Conservation (phyloP, 2,888 invertebrate genomes). For the Tachystola acroxantha region DNA sequence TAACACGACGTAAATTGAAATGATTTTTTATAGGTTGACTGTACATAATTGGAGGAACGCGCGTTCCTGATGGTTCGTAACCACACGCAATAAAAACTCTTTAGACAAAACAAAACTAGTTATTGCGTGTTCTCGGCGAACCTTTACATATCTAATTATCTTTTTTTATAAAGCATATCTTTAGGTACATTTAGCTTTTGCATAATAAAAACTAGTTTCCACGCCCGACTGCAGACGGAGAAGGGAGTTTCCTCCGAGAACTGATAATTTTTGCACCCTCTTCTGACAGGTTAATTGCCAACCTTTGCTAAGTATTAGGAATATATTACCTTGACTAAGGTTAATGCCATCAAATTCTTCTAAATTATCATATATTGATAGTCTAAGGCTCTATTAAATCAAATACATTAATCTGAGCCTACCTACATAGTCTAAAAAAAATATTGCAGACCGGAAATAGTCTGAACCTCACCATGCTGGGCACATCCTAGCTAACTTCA, state of each 20-base stretch:
- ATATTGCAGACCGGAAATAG: constrained; percentile 16
- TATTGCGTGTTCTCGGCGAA: constrained; percentile 13
- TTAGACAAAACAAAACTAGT: background rate
- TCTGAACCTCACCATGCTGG: constrained; percentile 12
- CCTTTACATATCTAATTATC: constrained; percentile 8
- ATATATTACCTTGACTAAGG: too few relatives aligned
- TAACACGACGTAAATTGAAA: too few relatives aligned
- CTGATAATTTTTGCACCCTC: constrained; percentile 27
- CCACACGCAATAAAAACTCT: constrained; percentile 38
- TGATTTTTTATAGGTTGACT: too few relatives aligned
- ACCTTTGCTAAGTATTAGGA: too few relatives aligned
- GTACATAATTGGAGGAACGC: too few relatives aligned
- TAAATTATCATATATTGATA: too few relatives aligned
- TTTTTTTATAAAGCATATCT: constrained; percentile 1
- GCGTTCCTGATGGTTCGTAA: too few relatives aligned
- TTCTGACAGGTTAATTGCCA: constrained; percentile 30
- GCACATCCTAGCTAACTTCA: too few relatives aligned
- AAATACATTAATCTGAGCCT: too few relatives aligned
- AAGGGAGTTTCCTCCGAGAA: constrained; percentile 14
- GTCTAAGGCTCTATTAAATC: too few relatives aligned
- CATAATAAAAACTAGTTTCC: constrained; percentile 18
- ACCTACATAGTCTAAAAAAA: constrained; percentile 23
- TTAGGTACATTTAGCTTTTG: background rate
- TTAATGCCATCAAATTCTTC: too few relatives aligned
- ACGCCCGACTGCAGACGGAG: constrained; percentile 15